Conservation (phyloP, 2,113 vertebrate species). For the Siniperca knerii region DNA sequence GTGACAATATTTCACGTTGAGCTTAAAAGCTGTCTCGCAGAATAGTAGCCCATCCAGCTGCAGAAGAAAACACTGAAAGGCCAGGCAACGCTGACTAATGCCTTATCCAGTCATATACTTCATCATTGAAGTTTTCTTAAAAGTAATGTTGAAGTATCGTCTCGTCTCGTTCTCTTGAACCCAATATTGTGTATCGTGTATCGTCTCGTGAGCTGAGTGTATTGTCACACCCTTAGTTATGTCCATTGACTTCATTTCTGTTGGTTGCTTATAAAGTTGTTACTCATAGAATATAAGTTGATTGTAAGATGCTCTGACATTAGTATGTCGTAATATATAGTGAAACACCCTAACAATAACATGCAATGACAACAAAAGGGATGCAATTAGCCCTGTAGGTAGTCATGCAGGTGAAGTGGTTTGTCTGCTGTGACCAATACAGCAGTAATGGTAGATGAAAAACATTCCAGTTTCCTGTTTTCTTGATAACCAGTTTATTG, state of each 20-base stretch:
- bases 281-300: neutral
- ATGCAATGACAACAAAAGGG: neutral
- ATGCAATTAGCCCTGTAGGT: neutral
- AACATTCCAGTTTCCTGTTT: neutral
- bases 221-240: neutral
- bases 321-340: neutral
- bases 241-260: neutral
- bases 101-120: no score
- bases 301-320: neutral
- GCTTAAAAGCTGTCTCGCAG: no score
- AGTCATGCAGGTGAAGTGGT: neutral
- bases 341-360: neutral
- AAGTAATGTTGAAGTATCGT: no score
- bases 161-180: no score
- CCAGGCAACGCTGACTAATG: no score
- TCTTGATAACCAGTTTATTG: no score
- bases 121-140: no score
- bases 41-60: no score
- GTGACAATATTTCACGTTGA: no score
- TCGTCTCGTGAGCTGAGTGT: no score
- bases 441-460: neutral
- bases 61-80: no score
- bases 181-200: no score
- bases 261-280: neutral
- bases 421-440: neutral